Evolutionary conservation across 2,888 invertebrate genomes (phyloP), one percentile per base, ranked within the genome.

Genomic region (Agrochola lychnidis): DNA sequence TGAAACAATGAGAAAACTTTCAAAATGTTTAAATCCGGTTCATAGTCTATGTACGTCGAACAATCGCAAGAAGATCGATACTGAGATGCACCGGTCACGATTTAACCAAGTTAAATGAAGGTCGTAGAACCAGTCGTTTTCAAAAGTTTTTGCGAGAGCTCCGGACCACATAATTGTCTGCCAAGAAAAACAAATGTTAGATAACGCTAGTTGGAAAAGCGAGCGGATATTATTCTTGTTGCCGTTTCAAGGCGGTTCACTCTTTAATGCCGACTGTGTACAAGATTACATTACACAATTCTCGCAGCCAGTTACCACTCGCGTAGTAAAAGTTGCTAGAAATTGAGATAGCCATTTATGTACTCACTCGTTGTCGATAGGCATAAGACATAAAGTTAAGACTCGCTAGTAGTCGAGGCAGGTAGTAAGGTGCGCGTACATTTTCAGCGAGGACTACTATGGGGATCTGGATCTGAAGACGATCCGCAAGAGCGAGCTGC

Each of bases 361-460:
- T 86, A 84, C 73, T 79, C 76, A 83, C 72, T 82, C 75, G 78
- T 76, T 71, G 81, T 81, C 84, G 81, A 79, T 89, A 90, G 89
- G 85, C 78, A 86, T 86, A 88, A 80, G 77, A 78, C 76, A 84
- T 93, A 93, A 89, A 88, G 78, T 89, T 94, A 94, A 94, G 92
- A 84, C 78, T 90, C 89, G 91, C 88, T 70, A 79, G 90, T 91
- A 91, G 93, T 92, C 90, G 92, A 91, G 93, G 93, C 93, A 93
- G 94, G 95, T 93, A 94, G 95, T 96, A 96, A 96, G 96, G 94
- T 95, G 88, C 93, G 94, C 95, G 93, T 96, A 93, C 94, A 93
- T 95, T 96, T 98, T 97, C 98, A 99, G 99, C 97, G 99, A 99
- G 98, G 99, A 99, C 98, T 99, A 99, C 98, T 99, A 99, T 94